phyloP scores from a whole-genome alignment of 2,888 invertebrate species.

The Tolmerus cingulatus region DNA sequence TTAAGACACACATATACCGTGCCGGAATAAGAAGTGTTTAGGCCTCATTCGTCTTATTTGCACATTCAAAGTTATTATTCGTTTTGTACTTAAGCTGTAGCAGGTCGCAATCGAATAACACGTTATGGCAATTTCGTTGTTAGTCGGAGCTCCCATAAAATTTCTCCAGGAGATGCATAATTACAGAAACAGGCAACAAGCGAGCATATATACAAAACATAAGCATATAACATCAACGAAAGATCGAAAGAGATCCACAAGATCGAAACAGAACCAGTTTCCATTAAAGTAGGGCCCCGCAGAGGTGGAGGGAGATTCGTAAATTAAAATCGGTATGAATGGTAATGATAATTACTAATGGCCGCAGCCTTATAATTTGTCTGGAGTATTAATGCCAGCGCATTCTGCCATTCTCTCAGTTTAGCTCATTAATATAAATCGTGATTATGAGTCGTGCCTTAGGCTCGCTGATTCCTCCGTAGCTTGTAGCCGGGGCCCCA shows the following conservation, averaged over 20 bases:
- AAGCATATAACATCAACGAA: neutral
- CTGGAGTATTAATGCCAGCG: conserved; percentile 45
- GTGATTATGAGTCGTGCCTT: conserved; percentile 54
- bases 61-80: neutral
- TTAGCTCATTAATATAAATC: conserved; percentile 54
- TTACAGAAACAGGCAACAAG: conserved; percentile 29
- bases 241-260: neutral
- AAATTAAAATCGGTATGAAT: conserved; percentile 52
- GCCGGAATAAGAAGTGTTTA: conserved; percentile 4
- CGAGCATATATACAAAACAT: neutral
- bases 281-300: neutral
- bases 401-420: conserved; percentile 30
- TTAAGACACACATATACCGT: neutral
- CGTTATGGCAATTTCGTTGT: conserved; percentile 29
- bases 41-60: conserved; percentile 21
- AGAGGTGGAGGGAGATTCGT: conserved; percentile 49
- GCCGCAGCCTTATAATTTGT: conserved; percentile 50
- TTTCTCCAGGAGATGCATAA: conserved; percentile 39
- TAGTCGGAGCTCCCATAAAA: conserved; percentile 17
- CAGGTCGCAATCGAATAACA: conserved; percentile 32
- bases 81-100: neutral
- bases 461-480: conserved; percentile 48
- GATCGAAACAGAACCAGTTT: neutral
- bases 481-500: neutral
- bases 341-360: conserved; percentile 54